Evolutionary conservation across 2,888 invertebrate species (phyloP).

Genomic region (Mythimna ferrago): DNA sequence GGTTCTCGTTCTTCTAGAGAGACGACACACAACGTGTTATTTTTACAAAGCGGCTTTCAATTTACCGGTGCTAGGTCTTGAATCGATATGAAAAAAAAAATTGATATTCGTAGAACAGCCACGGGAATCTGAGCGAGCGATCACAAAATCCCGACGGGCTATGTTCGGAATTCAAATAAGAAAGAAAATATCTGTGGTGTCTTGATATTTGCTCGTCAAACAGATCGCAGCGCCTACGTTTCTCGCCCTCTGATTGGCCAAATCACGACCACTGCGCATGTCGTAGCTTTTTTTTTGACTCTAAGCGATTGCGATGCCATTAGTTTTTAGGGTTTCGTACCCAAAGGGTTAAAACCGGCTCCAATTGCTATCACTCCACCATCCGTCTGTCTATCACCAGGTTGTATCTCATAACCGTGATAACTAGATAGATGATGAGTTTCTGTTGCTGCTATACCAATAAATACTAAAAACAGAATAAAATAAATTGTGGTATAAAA

Average conservation of each 20-base stretch:
- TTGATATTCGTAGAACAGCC: conserved; percentile 48
- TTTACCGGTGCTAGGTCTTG: conserved; percentile 22
- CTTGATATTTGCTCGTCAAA: conserved; percentile 58
- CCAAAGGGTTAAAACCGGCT: no score
- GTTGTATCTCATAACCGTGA: no score
- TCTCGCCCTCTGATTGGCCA: conserved; percentile 57
- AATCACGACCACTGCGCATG: conserved; percentile 17
- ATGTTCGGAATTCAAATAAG: conserved; percentile 68
- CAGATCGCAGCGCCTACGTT: conserved; percentile 35
- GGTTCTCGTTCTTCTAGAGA: conserved; percentile 20
- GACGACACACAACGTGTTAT: conserved; percentile 27
- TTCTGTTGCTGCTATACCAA: no score
- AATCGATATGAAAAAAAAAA: conserved; percentile 39
- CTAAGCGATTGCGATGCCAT: background rate
- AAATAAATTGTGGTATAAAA: no score
- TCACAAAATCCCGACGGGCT: conserved; percentile 49
- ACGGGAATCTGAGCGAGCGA: conserved; percentile 46
- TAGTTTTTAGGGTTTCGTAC: background rate
- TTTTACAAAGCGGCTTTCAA: conserved; percentile 48
- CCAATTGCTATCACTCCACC: no score
- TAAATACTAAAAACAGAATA: no score
- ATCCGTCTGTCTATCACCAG: no score
- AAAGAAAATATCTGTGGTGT: conserved; percentile 50
- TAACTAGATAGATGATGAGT: no score
- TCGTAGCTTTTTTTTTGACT: conserved; percentile 9